A percentile compares a stretch with the other conserved stretches of the same genome.
Evolutionary conservation across 2,113 vertebrate species (phyloP).

Genomic region (Gorsachius goisagi): DNA sequence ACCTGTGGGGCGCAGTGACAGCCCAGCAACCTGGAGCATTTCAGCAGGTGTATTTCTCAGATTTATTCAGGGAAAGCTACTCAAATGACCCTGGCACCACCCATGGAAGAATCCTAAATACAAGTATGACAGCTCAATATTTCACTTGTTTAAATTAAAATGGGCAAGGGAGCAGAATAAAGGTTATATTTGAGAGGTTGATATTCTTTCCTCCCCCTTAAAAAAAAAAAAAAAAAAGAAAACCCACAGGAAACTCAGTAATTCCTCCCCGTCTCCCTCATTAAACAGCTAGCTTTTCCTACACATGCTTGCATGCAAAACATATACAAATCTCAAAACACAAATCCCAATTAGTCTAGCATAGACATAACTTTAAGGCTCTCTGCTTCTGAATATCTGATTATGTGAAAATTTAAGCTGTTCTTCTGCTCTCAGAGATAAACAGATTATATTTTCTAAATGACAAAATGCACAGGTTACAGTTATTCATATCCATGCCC

Average conservation of each 20-base stretch:
- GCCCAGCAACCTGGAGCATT: neutral
- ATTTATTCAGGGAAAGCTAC: neutral
- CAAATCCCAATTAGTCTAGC: neutral
- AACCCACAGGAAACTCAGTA: neutral
- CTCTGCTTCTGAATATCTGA: neutral
- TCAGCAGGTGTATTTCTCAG: neutral
- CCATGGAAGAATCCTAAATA: neutral
- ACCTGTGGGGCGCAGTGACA: neutral
- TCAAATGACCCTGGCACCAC: neutral
- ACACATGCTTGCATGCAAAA: neutral
- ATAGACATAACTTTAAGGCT: neutral
- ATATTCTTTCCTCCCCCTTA: too few species aligned
- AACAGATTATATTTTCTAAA: neutral
- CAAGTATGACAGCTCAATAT: neutral
- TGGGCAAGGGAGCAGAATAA: accelerated
- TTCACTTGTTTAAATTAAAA: neutral
- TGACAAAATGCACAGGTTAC: neutral
- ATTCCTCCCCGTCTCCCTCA: neutral
- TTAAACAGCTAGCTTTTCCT: neutral
- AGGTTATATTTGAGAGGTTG: neutral
- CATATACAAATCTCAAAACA: neutral
- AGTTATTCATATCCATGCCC: neutral
- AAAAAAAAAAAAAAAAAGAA: neutral
- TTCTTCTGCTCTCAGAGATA: neutral
- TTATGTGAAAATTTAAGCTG: neutral